These are phyloP conservation scores for Archivesica marissinica DNA, from an alignment of 1,140 invertebrate genomes.

Conservation along the genomic window DNA sequence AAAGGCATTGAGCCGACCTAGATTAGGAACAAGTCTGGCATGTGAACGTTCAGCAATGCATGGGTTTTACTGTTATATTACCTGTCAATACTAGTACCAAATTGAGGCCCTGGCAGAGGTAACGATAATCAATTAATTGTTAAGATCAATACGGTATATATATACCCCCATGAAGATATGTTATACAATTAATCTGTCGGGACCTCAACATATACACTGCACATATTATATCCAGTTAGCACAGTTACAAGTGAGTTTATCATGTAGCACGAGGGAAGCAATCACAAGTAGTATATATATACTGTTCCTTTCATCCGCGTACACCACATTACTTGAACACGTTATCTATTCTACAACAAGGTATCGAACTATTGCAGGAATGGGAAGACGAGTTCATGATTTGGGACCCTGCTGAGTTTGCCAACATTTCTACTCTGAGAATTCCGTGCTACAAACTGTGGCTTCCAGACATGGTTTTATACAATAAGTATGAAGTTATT, in stretches of 20 bases:
- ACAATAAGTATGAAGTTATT: conserved; percentile 78
- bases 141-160: too few relatives aligned
- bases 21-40: too few relatives aligned
- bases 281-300: background rate
- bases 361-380: conserved; percentile 81
- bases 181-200: background rate
- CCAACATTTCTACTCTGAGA: conserved; percentile 85
- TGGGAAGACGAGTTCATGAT: conserved; percentile 98
- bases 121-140: too few relatives aligned
- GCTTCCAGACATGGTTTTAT: conserved; percentile 81
- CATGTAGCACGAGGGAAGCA: background rate
- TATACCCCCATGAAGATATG: too few relatives aligned
- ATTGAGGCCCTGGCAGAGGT: too few relatives aligned
- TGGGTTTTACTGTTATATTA: too few relatives aligned
- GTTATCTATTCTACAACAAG: background rate
- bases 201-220: background rate
- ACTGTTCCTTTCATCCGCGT: background rate
- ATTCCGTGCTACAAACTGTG: conserved; percentile 80
- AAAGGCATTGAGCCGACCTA: too few relatives aligned
- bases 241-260: background rate
- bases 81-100: too few relatives aligned
- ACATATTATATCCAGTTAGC: background rate
- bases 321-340: background rate
- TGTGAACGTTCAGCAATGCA: too few relatives aligned
- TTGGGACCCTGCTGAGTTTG: conserved; percentile 98